Evolutionary conservation across 2,113 vertebrate genomes (phyloP).

Genomic region (Erpornis zantholeuca): DNA sequence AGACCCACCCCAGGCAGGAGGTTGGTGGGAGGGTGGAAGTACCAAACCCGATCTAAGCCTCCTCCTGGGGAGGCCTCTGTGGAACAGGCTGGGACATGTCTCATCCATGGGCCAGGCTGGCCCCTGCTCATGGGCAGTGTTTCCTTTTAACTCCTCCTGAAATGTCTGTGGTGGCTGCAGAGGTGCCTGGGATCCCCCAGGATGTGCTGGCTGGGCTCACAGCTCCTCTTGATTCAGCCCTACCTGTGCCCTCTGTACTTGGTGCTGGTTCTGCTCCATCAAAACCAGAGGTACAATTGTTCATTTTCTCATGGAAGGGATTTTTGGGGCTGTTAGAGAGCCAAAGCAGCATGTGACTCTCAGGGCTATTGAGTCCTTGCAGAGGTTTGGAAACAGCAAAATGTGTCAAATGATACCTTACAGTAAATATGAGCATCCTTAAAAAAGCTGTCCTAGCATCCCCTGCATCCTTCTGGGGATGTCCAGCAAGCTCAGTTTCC

Average conservation of each 20-base stretch:
- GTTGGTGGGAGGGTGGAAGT: not conserved
- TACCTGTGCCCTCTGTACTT: not conserved
- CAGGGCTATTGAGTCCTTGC: not conserved
- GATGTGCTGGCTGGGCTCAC: not conserved
- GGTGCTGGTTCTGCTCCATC: not conserved
- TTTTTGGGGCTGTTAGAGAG: not conserved
- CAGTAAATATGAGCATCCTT: not conserved
- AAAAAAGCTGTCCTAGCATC: not conserved
- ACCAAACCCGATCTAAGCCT: not conserved
- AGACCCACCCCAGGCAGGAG: not conserved
- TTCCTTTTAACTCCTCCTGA: not conserved
- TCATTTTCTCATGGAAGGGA: not conserved
- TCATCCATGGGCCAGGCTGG: not conserved
- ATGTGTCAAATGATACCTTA: not conserved
- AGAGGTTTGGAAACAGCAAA: not conserved
- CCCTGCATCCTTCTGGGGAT: not conserved
- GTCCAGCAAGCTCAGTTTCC: not conserved
- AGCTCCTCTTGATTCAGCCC: not conserved
- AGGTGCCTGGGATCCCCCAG: not conserved
- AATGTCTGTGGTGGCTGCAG: not conserved
- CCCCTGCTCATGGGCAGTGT: not conserved
- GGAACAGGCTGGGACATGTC: not conserved
- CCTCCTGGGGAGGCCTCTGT: not conserved
- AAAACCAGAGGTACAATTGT: not conserved
- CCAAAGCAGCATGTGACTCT: accelerated